These are phyloP conservation scores for Petrolisthes cinctipes DNA, from an alignment of 2,888 invertebrate genomes.

Conservation along the genomic window DNA sequence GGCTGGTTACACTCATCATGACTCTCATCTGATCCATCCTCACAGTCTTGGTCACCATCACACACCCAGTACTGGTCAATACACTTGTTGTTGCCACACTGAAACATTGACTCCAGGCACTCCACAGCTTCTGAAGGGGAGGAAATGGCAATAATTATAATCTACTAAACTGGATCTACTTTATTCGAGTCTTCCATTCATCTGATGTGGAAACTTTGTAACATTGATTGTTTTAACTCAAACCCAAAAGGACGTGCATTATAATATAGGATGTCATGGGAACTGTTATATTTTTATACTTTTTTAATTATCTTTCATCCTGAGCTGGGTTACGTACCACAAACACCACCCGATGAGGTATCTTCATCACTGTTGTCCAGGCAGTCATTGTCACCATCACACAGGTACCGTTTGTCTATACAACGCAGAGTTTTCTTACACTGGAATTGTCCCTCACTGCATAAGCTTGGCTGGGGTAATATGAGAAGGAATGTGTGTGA, in stretches of 20 bases:
- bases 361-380: conserved; percentile 81
- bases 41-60: conserved; percentile 64
- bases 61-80: conserved; percentile 64
- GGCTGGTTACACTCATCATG: conserved; percentile 48
- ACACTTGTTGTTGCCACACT: conserved; percentile 68
- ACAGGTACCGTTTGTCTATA: conserved; percentile 76
- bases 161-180: neutral
- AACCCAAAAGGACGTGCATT: too few species aligned
- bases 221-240: too few species aligned
- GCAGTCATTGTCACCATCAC: conserved; percentile 77
- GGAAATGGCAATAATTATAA: neutral
- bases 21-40: conserved; percentile 62
- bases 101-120: conserved; percentile 71
- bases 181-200: too few species aligned
- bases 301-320: too few species aligned
- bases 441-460: conserved; percentile 72
- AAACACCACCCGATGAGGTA: conserved; percentile 67
- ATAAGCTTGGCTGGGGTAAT: conserved; percentile 66
- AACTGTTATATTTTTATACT: too few species aligned
- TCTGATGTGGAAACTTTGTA: too few species aligned
- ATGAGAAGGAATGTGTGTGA: too few species aligned
- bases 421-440: conserved; percentile 78
- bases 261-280: too few species aligned
- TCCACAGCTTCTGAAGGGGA: conserved; percentile 56
- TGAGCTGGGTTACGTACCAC: conserved; percentile 47